Base-by-base conservation (phyloP, 2,797 vertebrate species). In the Enteromius trimaculatus region DNA sequence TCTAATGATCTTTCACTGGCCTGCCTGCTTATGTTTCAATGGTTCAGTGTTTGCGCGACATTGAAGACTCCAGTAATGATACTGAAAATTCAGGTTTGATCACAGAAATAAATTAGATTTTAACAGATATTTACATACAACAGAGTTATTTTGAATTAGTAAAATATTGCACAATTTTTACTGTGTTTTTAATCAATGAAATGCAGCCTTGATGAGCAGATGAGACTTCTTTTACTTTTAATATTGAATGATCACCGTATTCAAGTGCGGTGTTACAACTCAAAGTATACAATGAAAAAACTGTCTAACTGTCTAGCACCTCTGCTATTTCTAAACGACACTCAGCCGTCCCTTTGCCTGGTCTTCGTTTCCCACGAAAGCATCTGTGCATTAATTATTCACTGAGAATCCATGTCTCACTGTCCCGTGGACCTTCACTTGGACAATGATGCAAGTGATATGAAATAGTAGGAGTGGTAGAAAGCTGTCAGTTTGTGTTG, bases 361-460 rank as follows among this genome's bases (percentile, higher is more conserved):
- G 47, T 6, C 16, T 72, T 72, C 5, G 1, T 51, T 49, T 51
- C 17, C 26, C 1, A 1, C 6, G 26, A 53, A 74, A 72, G 29
- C 26, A 17, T 34, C 47, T 51, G 17, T 51, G 70, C 17, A 53
- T 51, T 51, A 74, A 34, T 53, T 34, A 74, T 74, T 74, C 7
- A 34, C 19, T 7, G 49, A 53, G 10, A 74, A 8, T 37, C 11
- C 1, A 2, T 74, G 10, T 53, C 29, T 34, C 47, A 1, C 71
- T 74, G 49, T 74, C 71, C 49, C 31, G 2, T 37, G 29, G 31
- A 37, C 29, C 49, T 75, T 75, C 49, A 58, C 23, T 76, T 58
- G 34, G 31, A 39, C 51, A 39, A 58, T 58, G 72, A 76, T 76
- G 72, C 72, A 58, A 76, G 72, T 39, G 51, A 75, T 37, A 17